phyloP scores from a whole-genome alignment of 1,140 invertebrate species.

The Dryas iulia region DNA sequence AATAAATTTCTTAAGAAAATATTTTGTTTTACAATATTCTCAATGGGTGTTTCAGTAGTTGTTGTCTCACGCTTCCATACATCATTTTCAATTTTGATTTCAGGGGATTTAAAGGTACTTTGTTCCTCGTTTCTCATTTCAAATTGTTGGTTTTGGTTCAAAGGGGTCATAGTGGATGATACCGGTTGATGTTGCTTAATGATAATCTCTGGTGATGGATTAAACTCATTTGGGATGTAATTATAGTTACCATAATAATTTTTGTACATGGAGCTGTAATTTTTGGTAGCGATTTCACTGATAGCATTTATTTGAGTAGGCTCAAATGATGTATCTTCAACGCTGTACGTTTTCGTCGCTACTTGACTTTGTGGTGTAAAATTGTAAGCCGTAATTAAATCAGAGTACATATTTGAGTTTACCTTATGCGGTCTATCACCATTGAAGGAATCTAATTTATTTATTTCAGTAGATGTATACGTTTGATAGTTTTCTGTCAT shows the following conservation, averaged over 20 bases:
- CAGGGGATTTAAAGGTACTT: constrained; percentile 49
- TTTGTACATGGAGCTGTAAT: constrained; percentile 5
- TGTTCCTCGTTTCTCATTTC: constrained; percentile 32
- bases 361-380: constrained; percentile 53
- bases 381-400: constrained; percentile 32
- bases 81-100: constrained; percentile 30
- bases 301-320: constrained; percentile 37
- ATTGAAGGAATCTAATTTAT: background rate
- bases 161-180: background rate
- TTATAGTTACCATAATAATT: background rate
- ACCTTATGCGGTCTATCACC: background rate
- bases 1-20: constrained; percentile 64
- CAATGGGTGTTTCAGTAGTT: constrained; percentile 43
- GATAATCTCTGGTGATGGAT: background rate
- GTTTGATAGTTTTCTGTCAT: constrained; percentile 10
- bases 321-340: constrained; percentile 50
- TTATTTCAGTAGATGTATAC: constrained; percentile 1
- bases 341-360: constrained; percentile 52
- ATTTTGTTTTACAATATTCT: constrained; percentile 52
- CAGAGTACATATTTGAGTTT: constrained; percentile 12
- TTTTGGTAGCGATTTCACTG: constrained; percentile 19
- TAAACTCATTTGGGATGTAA: background rate
- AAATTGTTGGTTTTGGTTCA: constrained; percentile 1
- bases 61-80: constrained; percentile 29
- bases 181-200: background rate